phyloP scores from a whole-genome alignment of 2,888 invertebrate genomes.

The Caenorhabditis afra region DNA sequence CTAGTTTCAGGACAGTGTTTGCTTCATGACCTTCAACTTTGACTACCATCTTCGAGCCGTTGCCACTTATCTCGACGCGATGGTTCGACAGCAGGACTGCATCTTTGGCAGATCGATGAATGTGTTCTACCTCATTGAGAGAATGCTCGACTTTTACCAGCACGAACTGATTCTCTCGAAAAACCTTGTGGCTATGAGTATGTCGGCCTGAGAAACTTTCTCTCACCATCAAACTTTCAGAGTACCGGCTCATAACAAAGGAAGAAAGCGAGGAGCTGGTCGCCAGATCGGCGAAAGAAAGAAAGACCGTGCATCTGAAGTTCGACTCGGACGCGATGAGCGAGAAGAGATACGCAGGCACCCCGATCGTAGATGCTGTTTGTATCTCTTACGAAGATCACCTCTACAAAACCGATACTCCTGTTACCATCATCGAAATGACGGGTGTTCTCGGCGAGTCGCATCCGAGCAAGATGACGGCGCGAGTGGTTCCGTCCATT shows the following conservation, averaged over 20 bases:
- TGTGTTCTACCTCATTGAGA: constrained; percentile 32
- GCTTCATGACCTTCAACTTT: constrained; percentile 50
- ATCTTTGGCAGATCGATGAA: constrained; percentile 29
- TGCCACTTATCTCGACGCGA: constrained; percentile 23
- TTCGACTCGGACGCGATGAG: constrained; percentile 26
- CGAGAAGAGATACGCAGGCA: constrained; percentile 21
- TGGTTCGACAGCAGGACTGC: constrained; percentile 9
- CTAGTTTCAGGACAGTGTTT: constrained; percentile 48
- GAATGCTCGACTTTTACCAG: constrained; percentile 41
- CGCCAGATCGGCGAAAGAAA: neutral
- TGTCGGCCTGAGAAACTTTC: neutral
- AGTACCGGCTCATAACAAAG: constrained; percentile 28
- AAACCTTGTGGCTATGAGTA: constrained; percentile 42
- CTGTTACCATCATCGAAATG: constrained; percentile 32
- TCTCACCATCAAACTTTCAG: neutral
- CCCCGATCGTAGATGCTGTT: constrained; percentile 24
- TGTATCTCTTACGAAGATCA: neutral
- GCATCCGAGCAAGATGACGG: neutral
- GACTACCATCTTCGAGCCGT: constrained; percentile 50
- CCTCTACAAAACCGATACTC: neutral
- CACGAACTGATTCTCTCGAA: constrained; percentile 35
- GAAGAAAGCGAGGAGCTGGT: constrained; percentile 22
- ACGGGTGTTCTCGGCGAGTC: constrained; percentile 24
- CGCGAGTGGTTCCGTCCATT: constrained; percentile 36
- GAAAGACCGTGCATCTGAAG: neutral